These are phyloP conservation scores for Hemichromis elongatus DNA, from an alignment of 2,113 vertebrate genomes.

Conservation along the genomic window DNA sequence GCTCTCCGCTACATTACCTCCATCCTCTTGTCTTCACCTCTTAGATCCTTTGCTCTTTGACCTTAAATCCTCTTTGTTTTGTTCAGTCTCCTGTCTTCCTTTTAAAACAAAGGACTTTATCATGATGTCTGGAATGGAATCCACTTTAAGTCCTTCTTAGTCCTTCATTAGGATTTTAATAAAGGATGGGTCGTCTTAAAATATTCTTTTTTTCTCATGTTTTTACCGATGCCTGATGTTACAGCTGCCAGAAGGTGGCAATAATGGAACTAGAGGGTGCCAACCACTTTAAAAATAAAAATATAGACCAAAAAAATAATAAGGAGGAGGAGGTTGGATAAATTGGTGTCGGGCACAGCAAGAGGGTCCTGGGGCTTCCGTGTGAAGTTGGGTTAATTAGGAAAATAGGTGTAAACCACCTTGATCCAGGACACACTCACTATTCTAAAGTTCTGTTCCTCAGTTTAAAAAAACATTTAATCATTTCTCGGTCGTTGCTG, in stretches of 20 bases:
- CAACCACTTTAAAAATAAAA: neutral
- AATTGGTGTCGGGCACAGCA: neutral
- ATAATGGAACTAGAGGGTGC: neutral
- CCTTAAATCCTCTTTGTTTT: conserved; percentile 38
- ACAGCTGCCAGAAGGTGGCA: neutral
- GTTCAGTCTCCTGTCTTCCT: neutral
- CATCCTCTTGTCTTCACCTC: conserved; percentile 6
- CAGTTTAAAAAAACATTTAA: fast-evolving
- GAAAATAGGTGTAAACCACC: neutral
- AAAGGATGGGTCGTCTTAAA: neutral
- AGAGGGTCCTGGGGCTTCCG: neutral
- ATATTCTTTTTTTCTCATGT: neutral
- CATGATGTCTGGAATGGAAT: neutral
- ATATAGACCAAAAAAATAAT: neutral
- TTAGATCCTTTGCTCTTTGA: conserved; percentile 11
- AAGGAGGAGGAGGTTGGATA: neutral
- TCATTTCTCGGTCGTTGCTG: neutral
- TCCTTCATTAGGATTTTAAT: neutral
- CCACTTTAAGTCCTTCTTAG: neutral
- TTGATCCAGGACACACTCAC: neutral
- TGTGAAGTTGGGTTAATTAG: neutral
- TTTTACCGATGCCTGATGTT: neutral
- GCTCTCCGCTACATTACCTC: conserved; percentile 44
- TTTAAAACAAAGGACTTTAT: neutral
- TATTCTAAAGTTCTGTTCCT: neutral